These are phyloP conservation scores for Germaria angustata DNA, from an alignment of 2,888 invertebrate species.

Conservation along the genomic window DNA sequence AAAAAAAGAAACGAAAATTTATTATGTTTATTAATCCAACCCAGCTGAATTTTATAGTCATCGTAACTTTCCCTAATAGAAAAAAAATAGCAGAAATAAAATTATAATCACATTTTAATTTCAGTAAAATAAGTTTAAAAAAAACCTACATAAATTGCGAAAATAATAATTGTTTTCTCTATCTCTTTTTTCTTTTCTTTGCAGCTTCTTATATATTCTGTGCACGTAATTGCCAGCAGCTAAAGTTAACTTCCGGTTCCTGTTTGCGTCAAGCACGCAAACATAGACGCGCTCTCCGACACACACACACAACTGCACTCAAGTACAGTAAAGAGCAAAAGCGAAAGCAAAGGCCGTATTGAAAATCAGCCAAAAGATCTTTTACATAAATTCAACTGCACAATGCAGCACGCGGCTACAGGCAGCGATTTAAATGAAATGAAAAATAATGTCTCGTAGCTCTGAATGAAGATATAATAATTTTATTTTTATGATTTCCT, in stretches of 20 bases:
- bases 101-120: slow-evolving; percentile 51
- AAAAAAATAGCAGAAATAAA: neutral
- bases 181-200: slow-evolving; percentile 22
- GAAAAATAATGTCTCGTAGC: slow-evolving; percentile 10
- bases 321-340: neutral
- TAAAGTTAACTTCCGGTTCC: slow-evolving; percentile 61
- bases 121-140: slow-evolving; percentile 33
- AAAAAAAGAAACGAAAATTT: too few relatives aligned
- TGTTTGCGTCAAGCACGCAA: slow-evolving; percentile 43
- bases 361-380: slow-evolving; percentile 13
- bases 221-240: slow-evolving; percentile 62
- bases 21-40: neutral
- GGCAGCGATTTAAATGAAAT: slow-evolving; percentile 31
- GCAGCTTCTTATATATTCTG: slow-evolving; percentile 56
- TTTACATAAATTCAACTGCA: neutral
- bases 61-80: neutral
- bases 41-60: slow-evolving; percentile 1
- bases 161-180: slow-evolving; percentile 39
- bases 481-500: slow-evolving; percentile 33
- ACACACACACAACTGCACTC: neutral
- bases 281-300: neutral
- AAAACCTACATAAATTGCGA: slow-evolving; percentile 46
- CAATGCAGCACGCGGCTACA: neutral
- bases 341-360: neutral
- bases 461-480: slow-evolving; percentile 4